These are phyloP conservation scores for Elephas maximus DNA, from an alignment of 2,113 vertebrate species.

Conservation along the genomic window DNA sequence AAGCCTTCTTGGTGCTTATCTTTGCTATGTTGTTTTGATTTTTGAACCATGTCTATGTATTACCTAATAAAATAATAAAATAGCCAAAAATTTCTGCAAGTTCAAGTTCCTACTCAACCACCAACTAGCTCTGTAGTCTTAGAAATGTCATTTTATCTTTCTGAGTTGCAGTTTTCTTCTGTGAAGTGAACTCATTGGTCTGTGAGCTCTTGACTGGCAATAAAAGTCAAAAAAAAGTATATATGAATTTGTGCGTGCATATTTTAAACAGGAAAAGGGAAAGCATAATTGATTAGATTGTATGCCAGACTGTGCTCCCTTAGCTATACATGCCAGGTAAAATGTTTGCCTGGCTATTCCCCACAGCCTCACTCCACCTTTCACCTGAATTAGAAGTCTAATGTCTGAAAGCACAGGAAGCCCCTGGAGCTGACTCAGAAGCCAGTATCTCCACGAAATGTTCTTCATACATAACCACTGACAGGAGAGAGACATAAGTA, in stretches of 20 bases:
- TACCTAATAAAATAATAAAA: background rate
- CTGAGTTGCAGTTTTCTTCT: background rate
- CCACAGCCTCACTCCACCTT: background rate
- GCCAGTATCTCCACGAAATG: background rate
- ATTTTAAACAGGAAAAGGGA: background rate
- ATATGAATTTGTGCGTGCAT: too few species aligned
- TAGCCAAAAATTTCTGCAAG: background rate
- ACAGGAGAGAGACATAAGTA: background rate
- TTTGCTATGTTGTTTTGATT: background rate
- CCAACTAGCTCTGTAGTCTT: background rate
- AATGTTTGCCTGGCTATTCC: background rate
- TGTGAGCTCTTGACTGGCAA: background rate
- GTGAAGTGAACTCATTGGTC: background rate
- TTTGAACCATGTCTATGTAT: background rate
- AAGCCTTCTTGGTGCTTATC: background rate
- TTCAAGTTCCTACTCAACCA: background rate
- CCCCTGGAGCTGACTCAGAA: background rate
- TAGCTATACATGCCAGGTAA: background rate
- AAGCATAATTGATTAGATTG: background rate
- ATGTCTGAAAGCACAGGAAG: background rate
- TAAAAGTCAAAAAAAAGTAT: background rate
- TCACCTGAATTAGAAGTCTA: background rate
- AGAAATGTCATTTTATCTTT: background rate
- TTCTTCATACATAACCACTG: background rate
- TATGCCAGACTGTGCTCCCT: background rate